Evolutionary conservation across 2,888 invertebrate species (phyloP).

Genomic region (Macrosiphum euphorbiae): DNA sequence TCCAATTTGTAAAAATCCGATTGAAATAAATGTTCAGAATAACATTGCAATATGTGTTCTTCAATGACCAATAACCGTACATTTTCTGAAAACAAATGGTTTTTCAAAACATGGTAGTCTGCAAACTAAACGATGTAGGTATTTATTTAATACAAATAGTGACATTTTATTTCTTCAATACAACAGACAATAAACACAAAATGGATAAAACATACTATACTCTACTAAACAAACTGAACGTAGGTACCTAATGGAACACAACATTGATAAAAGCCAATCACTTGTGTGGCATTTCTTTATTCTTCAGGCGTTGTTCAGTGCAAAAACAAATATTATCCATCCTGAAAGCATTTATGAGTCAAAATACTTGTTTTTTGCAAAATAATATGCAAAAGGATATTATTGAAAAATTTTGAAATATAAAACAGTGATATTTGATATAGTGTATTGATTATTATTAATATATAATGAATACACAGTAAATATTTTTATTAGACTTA

Average conservation of each 20-base stretch:
- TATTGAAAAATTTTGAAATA: constrained; percentile 56
- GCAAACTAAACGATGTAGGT: neutral
- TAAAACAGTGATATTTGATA: constrained; percentile 31
- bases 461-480: constrained; percentile 59
- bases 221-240: constrained; percentile 56
- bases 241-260: constrained; percentile 59
- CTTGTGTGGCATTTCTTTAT: constrained; percentile 49
- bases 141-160: constrained; percentile 25
- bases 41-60: constrained; percentile 35
- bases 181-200: constrained; percentile 45
- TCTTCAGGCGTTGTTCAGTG: constrained; percentile 46
- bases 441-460: constrained; percentile 62
- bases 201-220: constrained; percentile 59
- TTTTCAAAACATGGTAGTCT: constrained; percentile 39
- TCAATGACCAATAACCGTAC: constrained; percentile 42
- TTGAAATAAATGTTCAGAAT: constrained; percentile 23
- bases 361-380: constrained; percentile 50
- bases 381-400: constrained; percentile 43
- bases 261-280: constrained; percentile 52
- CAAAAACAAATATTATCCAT: constrained; percentile 55
- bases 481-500: constrained; percentile 54
- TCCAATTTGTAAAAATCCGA: constrained; percentile 44
- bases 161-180: constrained; percentile 36
- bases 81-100: constrained; percentile 41
- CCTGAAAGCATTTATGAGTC: constrained; percentile 60